Evolutionary conservation across 2,888 invertebrate genomes (phyloP).

Genomic region (Sylvicola fuscatus): DNA sequence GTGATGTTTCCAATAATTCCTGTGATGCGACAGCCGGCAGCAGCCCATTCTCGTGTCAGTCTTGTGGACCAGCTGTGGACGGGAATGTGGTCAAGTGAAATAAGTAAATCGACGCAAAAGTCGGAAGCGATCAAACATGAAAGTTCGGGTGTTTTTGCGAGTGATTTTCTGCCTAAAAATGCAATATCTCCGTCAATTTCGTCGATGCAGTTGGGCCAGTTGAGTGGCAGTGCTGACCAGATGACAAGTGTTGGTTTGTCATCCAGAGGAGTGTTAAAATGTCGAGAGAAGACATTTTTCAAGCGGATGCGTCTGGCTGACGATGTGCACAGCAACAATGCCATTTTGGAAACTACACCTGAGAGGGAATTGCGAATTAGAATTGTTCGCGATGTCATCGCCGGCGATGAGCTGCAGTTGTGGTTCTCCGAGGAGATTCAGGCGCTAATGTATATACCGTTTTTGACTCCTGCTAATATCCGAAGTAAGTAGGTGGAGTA

Average conservation of each 20-base stretch:
- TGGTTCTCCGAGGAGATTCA: conserved; percentile 70
- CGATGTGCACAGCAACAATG: conserved; percentile 35
- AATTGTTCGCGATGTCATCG: conserved; percentile 24
- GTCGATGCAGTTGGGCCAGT: conserved; percentile 5
- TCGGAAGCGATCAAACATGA: neutral
- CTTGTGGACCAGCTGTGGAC: too few relatives aligned
- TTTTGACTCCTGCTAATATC: conserved; percentile 58
- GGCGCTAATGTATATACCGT: conserved; percentile 53
- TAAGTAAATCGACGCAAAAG: too few relatives aligned
- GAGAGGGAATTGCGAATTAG: conserved; percentile 18
- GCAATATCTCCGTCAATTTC: conserved; percentile 4
- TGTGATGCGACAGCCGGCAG: too few relatives aligned
- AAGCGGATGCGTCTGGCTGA: conserved; percentile 28
- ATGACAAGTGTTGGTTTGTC: too few relatives aligned
- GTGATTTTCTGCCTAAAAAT: conserved; percentile 7
- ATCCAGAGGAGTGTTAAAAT: neutral
- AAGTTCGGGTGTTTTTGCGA: conserved; percentile 6
- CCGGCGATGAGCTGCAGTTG: conserved; percentile 48
- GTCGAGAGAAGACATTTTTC: conserved; percentile 12
- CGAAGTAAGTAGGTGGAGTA: conserved; percentile 34
- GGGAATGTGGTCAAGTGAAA: too few relatives aligned
- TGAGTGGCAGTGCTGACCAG: too few relatives aligned
- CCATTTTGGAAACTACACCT: conserved; percentile 16
- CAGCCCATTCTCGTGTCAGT: too few relatives aligned
- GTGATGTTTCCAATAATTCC: too few relatives aligned